Evolutionary conservation across 2,888 invertebrate species (phyloP).

Genomic region (Cotesia congregata): DNA sequence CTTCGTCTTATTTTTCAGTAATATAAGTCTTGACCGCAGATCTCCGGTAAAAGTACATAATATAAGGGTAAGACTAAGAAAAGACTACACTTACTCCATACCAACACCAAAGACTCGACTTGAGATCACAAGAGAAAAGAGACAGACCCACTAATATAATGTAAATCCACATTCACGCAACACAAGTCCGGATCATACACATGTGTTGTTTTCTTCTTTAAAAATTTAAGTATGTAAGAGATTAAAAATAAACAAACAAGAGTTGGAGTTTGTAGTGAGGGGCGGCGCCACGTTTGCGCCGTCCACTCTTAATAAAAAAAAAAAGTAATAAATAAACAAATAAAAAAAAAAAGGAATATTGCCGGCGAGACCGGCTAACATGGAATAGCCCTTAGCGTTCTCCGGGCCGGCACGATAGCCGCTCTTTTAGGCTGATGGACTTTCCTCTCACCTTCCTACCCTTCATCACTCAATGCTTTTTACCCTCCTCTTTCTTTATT

Average conservation of each 20-base stretch:
- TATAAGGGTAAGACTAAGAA: no score
- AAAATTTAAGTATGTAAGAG: not conserved
- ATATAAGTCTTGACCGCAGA: no score
- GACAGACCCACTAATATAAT: no score
- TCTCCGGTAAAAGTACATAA: no score
- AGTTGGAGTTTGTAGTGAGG: slow-evolving; percentile 46
- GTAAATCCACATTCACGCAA: no score
- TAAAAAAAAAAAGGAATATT: slow-evolving; percentile 59
- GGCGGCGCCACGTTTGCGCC: slow-evolving; percentile 68
- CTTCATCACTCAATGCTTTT: slow-evolving; percentile 42
- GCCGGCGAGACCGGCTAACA: slow-evolving; percentile 66
- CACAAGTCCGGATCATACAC: not conserved
- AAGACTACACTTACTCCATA: no score
- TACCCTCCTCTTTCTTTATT: slow-evolving; percentile 38
- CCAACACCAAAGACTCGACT: no score
- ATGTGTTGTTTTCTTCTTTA: not conserved
- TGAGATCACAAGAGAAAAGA: no score
- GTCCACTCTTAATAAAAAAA: slow-evolving; percentile 46
- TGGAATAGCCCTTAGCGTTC: slow-evolving; percentile 69
- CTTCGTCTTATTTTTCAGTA: not conserved
- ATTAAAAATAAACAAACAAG: slow-evolving; percentile 9
- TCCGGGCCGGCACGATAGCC: slow-evolving; percentile 65
- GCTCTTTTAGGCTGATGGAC: slow-evolving; percentile 67
- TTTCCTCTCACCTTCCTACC: slow-evolving; percentile 57
- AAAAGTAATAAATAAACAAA: slow-evolving; percentile 45